Base-by-base conservation (phyloP, 1,140 invertebrate species). In the Achroia grisella region DNA sequence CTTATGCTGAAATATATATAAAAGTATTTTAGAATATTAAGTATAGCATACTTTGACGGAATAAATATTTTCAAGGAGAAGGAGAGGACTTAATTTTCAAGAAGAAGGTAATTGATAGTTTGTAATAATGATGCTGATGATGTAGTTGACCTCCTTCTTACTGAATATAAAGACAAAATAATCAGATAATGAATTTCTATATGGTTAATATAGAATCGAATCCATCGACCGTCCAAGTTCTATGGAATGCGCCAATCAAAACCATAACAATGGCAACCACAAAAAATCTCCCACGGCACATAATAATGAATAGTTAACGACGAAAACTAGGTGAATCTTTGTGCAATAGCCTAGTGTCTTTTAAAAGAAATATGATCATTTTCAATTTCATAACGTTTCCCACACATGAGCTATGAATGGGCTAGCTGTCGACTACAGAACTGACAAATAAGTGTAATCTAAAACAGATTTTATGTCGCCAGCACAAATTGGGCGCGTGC, bases 271-370 rank as follows among this genome's bases (percentile, higher is more conserved):
- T 84, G 54, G 67, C 39, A 44, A 45, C 52, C 52, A 65, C 71
- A 83, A 79, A 79, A 76, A 71, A 62, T 48, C 46, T 84, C 80
- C 64, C 80, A 84, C 80, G 80, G 74, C 78, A 82, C 68, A 82
- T 67, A 75, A 75, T 76, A 82, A 84, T 84, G 76, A 84, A 84
- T 82, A 84, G 76, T 66, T 81, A 78, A 76, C 77, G 60, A 73
- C 80, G 71, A 82, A 84, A 84, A 84, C 78, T 84, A 84, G 80
- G 80, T 82, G 80, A 80, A 84, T 84, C 80, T 76, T 81, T 83
- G 77, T 81, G 77, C 80, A 84, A 82, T 71, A 67, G 71, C 62
- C 61, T 58, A 52, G 75, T 72, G 76, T 84, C 64, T 82, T 82
- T 80, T 79, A 75, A 75, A 80, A 80, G 78, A 82, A 82, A 81